Percentiles rank a stretch among this genome's conserved stretches.
These are phyloP conservation scores for Odontomachus brunneus DNA, from an alignment of 1,140 invertebrate genomes.

Conservation along the genomic window DNA sequence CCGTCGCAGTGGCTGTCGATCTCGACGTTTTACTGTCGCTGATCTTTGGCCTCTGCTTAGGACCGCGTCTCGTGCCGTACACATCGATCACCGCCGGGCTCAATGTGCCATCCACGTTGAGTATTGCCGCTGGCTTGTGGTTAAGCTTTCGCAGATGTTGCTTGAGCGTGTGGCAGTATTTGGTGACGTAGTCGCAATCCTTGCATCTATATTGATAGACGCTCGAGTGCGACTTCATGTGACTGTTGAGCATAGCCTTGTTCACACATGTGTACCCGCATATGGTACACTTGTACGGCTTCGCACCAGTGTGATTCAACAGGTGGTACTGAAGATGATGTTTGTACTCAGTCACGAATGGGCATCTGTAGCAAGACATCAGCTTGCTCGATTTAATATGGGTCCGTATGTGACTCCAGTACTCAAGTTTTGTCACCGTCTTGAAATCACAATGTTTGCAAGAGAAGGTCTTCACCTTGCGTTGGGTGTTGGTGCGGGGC, in stretches of 20 bases:
- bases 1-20: no score
- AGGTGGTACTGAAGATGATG: constrained; percentile 98
- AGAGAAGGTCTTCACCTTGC: constrained; percentile 93
- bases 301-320: constrained; percentile 96
- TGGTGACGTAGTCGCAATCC: constrained; percentile 98
- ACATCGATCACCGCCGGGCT: constrained; percentile 96
- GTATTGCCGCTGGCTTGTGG: constrained; percentile 93
- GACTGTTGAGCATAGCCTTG: constrained; percentile 99
- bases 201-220: constrained; percentile 98
- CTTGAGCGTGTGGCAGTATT: constrained; percentile 99
- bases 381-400: constrained; percentile 98
- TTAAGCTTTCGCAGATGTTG: constrained; percentile 96
- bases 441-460: constrained; percentile 97
- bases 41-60: constrained; percentile 88
- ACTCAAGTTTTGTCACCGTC: constrained; percentile 94
- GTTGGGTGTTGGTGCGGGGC: constrained; percentile 91
- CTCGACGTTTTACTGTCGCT: no score
- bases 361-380: constrained; percentile 95
- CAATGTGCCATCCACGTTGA: constrained; percentile 94
- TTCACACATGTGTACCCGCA: constrained; percentile 98
- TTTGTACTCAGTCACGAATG: constrained; percentile 99
- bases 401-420: constrained; percentile 95
- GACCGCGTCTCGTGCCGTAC: constrained; percentile 94
- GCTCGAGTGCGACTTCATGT: constrained; percentile 99
- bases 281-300: constrained; percentile 98